Conservation (phyloP, 2,113 vertebrate species). For the Camarhynchus parvulus region DNA sequence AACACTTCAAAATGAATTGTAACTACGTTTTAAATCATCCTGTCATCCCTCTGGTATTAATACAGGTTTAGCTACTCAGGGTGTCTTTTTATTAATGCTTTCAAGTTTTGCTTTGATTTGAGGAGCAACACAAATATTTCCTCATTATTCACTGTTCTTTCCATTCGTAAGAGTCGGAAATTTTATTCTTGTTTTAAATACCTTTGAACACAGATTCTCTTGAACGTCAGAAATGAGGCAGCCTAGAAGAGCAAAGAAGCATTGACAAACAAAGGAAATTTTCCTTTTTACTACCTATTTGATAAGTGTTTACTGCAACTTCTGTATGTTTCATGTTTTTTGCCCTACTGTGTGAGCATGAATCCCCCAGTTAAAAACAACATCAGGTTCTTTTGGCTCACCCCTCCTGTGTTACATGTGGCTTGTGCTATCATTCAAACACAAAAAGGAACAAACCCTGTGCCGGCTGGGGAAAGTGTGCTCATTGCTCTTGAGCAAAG, state of each 20-base stretch:
- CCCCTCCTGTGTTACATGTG: neutral
- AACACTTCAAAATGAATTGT: conserved; percentile 26
- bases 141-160: conserved; percentile 52
- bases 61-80: conserved; percentile 35
- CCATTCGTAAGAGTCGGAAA: conserved; percentile 13
- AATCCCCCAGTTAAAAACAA: neutral
- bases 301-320: conserved; percentile 21
- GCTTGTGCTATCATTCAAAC: neutral
- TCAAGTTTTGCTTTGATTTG: conserved; percentile 65
- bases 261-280: conserved; percentile 34
- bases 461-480: fast-evolving
- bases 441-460: neutral
- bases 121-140: conserved; percentile 61
- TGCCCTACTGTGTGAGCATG: neutral
- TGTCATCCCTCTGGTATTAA: conserved; percentile 46
- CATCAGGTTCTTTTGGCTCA: neutral
- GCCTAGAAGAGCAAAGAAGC: neutral
- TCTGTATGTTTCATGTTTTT: neutral
- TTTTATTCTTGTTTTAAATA: conserved; percentile 1
- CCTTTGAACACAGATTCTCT: conserved; percentile 52
- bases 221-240: conserved; percentile 12
- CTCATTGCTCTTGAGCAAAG: neutral
- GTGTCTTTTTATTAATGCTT: conserved; percentile 57
- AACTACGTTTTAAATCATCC: conserved; percentile 43
- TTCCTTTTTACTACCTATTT: conserved; percentile 34